Base-by-base conservation (phyloP, 2,888 invertebrate genomes). In the Drosophila percnosoma region DNA sequence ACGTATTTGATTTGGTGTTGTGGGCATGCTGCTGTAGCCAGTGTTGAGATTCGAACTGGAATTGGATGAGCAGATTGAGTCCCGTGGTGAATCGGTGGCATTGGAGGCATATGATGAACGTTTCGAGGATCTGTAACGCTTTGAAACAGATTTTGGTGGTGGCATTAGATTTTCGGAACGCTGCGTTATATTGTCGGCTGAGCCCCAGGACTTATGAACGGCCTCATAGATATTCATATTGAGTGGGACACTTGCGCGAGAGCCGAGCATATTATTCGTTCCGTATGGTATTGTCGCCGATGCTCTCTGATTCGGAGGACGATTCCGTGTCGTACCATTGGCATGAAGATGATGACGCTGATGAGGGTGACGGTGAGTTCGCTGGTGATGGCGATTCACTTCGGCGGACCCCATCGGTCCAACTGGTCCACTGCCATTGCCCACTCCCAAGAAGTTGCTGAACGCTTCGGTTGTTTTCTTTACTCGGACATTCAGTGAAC, bases 381-480 rank as follows among this genome's bases (percentile, higher is more conserved):
- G 91, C 94, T 95, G 75, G 94, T 94, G 92, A 90, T 81, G 90
- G 90, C 93, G 91, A 91, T 67, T 91, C 83, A 70, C 91, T 91
- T 89, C 80, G 54, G 49, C 52, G 48, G 60, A 60, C 11, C 86
- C 90, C 78, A 77, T 88, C 71, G 93, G 79, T n/a, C 27, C 54
- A 55, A 82, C 93, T 71, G 71, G 48, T 94, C 94, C 58, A 94
- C 94, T 63, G 84, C 91, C 92, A 87, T 90, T 91, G 84, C 96
- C 97, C 85, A 97, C 97, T 75, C 97, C 97, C 84, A 98, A 94
- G 93, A 98, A 97, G 92, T 97, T 96, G 94, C 97, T 97, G 94
- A 98, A 97, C 27, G 97, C 97, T 92, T 98, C 98, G 68, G 98
- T 97, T 55, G 98, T 98, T 93, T 97, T 97, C 94, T 98, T 98